Percentiles rank a stretch among this genome's conserved stretches.
Evolutionary conservation across 2,113 vertebrate species (phyloP).

Genomic region (Apus apus): DNA sequence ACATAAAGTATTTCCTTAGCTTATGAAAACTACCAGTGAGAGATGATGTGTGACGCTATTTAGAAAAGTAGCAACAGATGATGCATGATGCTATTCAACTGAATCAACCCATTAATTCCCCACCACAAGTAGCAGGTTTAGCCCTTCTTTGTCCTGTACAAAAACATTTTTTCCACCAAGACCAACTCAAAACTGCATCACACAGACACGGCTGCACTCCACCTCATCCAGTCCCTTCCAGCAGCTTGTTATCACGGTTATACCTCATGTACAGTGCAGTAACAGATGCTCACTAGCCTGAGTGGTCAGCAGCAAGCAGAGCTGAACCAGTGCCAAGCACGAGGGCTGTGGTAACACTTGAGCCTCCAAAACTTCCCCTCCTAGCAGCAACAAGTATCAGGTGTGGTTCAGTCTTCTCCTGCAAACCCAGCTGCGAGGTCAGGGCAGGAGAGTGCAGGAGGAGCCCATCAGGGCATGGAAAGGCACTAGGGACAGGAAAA

Average conservation of each 20-base stretch:
- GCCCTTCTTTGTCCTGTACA: too few species aligned
- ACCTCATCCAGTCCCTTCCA: background rate
- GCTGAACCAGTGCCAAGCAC: background rate
- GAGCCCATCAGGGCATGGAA: background rate
- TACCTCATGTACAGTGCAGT: fast-evolving
- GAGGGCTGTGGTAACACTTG: background rate
- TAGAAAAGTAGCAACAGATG: background rate
- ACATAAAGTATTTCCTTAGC: background rate
- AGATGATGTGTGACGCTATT: background rate
- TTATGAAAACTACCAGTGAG: background rate
- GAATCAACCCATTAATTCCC: background rate
- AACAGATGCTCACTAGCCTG: background rate
- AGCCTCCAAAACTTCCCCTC: background rate
- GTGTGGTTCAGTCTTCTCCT: background rate
- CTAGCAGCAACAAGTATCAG: background rate
- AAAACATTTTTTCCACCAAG: background rate
- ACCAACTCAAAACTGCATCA: background rate
- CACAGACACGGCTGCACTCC: fast-evolving
- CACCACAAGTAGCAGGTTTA: background rate
- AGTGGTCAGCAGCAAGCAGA: background rate
- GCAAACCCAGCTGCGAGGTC: slow-evolving; percentile 4
- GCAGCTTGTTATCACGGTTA: background rate
- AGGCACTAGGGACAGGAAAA: background rate
- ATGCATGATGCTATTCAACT: background rate
- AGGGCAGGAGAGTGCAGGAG: background rate